Conservation (phyloP, 1,140 invertebrate species). For the Drosophila littoralis region DNA sequence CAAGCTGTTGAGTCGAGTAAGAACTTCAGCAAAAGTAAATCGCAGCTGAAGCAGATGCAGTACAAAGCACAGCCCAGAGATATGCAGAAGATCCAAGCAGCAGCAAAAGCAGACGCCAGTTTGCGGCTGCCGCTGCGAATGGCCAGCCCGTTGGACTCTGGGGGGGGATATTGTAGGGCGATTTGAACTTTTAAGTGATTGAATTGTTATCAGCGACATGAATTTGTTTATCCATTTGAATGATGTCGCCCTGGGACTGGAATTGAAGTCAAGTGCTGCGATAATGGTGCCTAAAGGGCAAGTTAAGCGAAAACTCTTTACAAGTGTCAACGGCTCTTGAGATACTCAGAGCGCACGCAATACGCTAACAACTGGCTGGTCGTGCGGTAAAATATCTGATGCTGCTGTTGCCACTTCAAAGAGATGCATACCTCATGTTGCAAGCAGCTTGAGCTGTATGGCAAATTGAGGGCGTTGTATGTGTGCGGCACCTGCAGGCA, state of each 20-base stretch:
- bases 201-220: slow-evolving; percentile 72
- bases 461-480: neutral
- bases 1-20: slow-evolving; percentile 57
- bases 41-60: slow-evolving; percentile 40
- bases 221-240: slow-evolving; percentile 66
- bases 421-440: neutral
- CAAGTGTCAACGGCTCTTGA: neutral
- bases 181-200: slow-evolving; percentile 77
- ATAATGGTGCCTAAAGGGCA: slow-evolving; percentile 16
- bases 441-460: neutral
- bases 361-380: neutral
- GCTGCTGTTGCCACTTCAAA: neutral
- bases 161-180: slow-evolving; percentile 59
- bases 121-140: too few relatives aligned
- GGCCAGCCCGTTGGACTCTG: slow-evolving; percentile 39
- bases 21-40: slow-evolving; percentile 45
- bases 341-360: neutral
- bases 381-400: neutral
- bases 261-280: slow-evolving; percentile 12
- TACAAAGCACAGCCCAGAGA: slow-evolving; percentile 28
- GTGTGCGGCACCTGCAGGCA: slow-evolving; percentile 11
- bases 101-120: neutral
- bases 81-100: slow-evolving; percentile 4
- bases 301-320: slow-evolving; percentile 10
- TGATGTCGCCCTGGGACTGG: slow-evolving; percentile 21